Percentiles rank a stretch among this genome's conserved stretches.
Conservation (phyloP, 1,140 invertebrate genomes). For the Polypedilum vanderplanki region DNA sequence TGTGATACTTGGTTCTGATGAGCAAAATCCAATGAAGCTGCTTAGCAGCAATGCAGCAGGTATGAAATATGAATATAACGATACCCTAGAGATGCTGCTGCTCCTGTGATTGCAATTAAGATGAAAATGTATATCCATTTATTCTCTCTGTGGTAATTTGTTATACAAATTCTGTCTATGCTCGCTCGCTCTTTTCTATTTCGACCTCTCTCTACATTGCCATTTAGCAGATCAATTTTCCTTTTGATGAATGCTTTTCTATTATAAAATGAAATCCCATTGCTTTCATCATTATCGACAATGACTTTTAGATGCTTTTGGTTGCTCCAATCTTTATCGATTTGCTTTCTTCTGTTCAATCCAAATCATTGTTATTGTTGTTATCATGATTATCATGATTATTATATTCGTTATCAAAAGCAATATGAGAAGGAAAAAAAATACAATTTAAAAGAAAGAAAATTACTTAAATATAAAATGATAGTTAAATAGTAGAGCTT, state of each 20-base stretch:
- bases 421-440: neutral
- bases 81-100: neutral
- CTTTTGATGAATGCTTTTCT: slow-evolving; percentile 24
- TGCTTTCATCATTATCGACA: slow-evolving; percentile 10
- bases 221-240: slow-evolving; percentile 18
- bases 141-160: neutral
- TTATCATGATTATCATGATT: neutral
- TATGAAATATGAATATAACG: neutral
- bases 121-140: neutral
- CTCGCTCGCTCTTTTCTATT: neutral
- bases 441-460: neutral
- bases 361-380: neutral
- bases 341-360: neutral
- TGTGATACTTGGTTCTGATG: neutral
- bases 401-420: neutral
- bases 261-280: slow-evolving; percentile 27
- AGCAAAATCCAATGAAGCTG: neutral
- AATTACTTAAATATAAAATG: neutral
- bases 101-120: neutral
- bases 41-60: neutral
- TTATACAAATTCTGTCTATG: neutral
- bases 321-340: neutral
- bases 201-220: neutral
- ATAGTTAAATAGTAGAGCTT: neutral
- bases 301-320: slow-evolving; percentile 7